Evolutionary conservation across 2,797 vertebrate genomes (phyloP).

Genomic region (Glyptemys insculpta): DNA sequence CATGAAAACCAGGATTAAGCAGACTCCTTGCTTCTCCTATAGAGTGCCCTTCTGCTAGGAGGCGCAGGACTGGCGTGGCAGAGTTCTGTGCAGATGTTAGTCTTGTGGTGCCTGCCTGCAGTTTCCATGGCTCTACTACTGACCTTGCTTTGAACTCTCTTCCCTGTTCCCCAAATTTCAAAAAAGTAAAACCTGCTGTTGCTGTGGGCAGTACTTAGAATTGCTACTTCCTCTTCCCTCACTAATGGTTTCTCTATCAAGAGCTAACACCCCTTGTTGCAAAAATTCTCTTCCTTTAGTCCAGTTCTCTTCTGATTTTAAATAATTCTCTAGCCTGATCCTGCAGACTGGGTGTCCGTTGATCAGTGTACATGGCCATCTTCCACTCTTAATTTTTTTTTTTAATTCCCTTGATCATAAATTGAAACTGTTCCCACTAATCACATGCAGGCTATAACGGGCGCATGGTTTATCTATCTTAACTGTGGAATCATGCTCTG

Average conservation of each 20-base stretch:
- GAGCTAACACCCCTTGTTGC: neutral
- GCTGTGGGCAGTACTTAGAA: neutral
- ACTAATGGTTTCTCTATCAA: neutral
- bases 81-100: neutral
- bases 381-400: neutral
- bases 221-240: neutral
- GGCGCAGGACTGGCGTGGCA: rapidly evolving
- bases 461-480: neutral
- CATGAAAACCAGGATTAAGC: neutral
- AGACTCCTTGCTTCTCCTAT: neutral
- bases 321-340: neutral
- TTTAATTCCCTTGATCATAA: neutral
- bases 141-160: neutral
- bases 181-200: neutral
- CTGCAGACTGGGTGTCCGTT: neutral
- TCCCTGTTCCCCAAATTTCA: neutral
- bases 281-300: neutral
- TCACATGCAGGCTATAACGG: neutral
- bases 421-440: neutral
- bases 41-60: neutral
- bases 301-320: neutral
- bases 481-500: neutral
- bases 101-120: neutral
- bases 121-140: neutral
- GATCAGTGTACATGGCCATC: neutral